Base-by-base conservation (phyloP, 1,140 invertebrate species). In the Piezodorus guildinii region DNA sequence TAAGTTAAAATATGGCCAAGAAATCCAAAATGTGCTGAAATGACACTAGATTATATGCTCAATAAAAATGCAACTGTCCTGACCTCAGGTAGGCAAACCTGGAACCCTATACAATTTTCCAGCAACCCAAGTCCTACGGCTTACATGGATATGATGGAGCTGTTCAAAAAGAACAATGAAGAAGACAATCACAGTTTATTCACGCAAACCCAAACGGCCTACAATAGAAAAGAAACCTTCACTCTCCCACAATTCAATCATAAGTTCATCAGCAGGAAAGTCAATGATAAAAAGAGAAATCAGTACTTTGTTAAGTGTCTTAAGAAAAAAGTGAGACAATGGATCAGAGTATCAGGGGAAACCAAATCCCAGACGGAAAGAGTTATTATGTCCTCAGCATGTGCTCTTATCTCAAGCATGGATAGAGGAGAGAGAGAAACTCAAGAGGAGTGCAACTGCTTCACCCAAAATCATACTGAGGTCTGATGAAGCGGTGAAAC, bases 331-430 rank as follows among this genome's bases (percentile, higher is more conserved):
- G 17, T 30, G 16, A 27, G 23, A 16, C 3, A 16, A 16, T n/a
- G 16, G 15, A n/a, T 2, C 9, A 39, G 17, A 6, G 2, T 17
- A 43, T 44, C 44, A 3, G 30, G 14, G 14, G 9, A 1, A 21
- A 15, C 21, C 8, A 23, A n/a, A n/a, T n/a, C 6, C 2, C 15
- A 21, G 1, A 15, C 17, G 3, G 59, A 45, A 21, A 21, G 14
- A 21, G n/a, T 45, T 2, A 2, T 16, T 3, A 4, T 30, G 27
- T 3, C 27, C 3, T 4, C 27, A 6, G n/a, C 59, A n/a, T 61
- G 10, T 45, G 30, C 21, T 61, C 59, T 2, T 61, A 44, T 39
- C 5, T 61, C 39, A 61, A 61, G 34, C 59, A 61, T 61, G 59
- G 34, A 17, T 34, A 61, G 44, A n/a, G n/a, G n/a, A n/a, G n/a